Evolutionary conservation across 2,797 vertebrate species (phyloP).

Genomic region (Peromyscus melanophrys): DNA sequence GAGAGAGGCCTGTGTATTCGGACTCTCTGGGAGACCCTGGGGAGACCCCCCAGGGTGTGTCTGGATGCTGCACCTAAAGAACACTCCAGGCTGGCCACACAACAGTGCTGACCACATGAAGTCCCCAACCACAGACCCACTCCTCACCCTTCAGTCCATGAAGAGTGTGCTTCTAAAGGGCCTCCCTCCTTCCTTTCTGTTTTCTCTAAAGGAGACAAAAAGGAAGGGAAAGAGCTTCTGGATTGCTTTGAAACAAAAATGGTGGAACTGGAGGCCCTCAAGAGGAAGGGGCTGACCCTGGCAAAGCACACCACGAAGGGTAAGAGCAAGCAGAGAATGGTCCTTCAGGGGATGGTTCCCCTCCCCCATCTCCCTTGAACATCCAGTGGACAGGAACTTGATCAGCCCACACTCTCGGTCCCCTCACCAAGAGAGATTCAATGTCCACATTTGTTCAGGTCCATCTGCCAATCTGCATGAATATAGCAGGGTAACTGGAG

Average conservation of each 20-base stretch:
- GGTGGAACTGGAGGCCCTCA: neutral
- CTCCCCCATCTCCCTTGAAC: too few species aligned
- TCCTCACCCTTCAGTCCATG: neutral
- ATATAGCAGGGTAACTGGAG: neutral
- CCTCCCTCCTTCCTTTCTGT: neutral
- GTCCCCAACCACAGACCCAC: neutral
- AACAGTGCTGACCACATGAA: neutral
- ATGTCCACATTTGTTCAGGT: neutral
- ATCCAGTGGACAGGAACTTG: neutral
- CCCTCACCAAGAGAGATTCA: neutral
- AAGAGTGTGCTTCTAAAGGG: neutral
- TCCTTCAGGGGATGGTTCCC: rapidly evolving
- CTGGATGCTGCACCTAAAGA: neutral
- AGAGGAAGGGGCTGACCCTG: neutral
- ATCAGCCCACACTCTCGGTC: neutral
- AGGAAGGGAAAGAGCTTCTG: neutral
- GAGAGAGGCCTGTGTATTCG: neutral
- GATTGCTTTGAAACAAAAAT: neutral
- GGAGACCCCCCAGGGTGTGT: neutral
- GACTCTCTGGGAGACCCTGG: neutral
- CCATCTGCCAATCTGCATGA: neutral
- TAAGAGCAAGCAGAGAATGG: too few species aligned
- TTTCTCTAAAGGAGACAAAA: neutral
- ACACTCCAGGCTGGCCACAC: too few species aligned
- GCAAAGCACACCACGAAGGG: neutral